A percentile compares a stretch with the other conserved stretches of the same genome.
Evolutionary conservation across 2,888 invertebrate genomes (phyloP).

Genomic region (Aphidius colemani): DNA sequence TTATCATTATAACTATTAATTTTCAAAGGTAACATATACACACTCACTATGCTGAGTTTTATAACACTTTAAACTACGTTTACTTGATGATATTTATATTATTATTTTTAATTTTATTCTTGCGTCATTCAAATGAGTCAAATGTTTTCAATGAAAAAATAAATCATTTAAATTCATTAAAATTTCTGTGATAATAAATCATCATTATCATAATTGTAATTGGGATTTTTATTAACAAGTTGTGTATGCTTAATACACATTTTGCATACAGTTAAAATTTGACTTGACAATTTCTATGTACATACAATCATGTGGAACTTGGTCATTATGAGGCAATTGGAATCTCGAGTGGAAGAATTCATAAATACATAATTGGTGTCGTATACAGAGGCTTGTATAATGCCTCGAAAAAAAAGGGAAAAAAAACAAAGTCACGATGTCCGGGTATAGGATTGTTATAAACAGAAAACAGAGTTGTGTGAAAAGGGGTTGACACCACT

Average conservation of each 20-base stretch:
- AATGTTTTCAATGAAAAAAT: too few relatives aligned
- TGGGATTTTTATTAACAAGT: neutral
- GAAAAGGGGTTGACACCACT: conserved; percentile 34
- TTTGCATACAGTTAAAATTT: conserved; percentile 25
- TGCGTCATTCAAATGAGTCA: too few relatives aligned
- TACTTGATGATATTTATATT: too few relatives aligned
- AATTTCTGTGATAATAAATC: too few relatives aligned
- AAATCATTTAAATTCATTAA: too few relatives aligned
- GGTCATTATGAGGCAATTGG: conserved; percentile 33
- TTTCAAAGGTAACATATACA: neutral
- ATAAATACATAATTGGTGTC: conserved; percentile 30
- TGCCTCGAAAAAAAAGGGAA: conserved; percentile 9
- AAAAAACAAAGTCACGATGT: conserved; percentile 23
- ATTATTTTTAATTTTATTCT: too few relatives aligned
- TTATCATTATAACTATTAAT: conserved; percentile 12
- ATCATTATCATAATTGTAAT: neutral
- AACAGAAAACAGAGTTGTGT: conserved; percentile 44
- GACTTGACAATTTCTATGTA: conserved; percentile 17
- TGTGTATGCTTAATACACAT: conserved; percentile 23
- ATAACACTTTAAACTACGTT: too few relatives aligned
- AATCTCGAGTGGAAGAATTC: conserved; percentile 35
- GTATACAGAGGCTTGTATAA: conserved; percentile 2
- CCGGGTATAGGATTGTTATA: conserved; percentile 39
- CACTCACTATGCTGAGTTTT: too few relatives aligned
- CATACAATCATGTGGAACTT: conserved; percentile 25